Evolutionary conservation across 2,888 invertebrate species (phyloP).

Genomic region (Hypselothyrea guttata): DNA sequence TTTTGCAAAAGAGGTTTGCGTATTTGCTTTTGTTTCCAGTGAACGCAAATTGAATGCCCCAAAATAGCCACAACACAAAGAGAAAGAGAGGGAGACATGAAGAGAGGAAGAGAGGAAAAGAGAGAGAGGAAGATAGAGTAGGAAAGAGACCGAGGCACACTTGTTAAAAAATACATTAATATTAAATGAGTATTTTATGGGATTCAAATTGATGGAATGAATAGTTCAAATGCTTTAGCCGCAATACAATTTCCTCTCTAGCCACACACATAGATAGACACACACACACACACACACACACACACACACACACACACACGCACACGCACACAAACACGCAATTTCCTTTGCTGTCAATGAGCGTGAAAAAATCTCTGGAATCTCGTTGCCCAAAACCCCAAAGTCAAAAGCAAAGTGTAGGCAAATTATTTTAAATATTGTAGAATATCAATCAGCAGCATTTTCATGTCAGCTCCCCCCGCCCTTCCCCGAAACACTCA

Average conservation of each 20-base stretch:
- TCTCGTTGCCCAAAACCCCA: constrained; percentile 9
- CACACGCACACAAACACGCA: neutral
- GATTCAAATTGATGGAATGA: constrained; percentile 50
- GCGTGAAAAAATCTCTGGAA: constrained; percentile 47
- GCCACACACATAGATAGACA: constrained; percentile 2
- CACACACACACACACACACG: neutral
- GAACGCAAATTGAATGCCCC: constrained; percentile 19
- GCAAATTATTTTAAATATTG: constrained; percentile 46
- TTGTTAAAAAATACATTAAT: constrained; percentile 48
- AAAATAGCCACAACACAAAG: constrained; percentile 19
- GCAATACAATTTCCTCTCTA: constrained; percentile 30
- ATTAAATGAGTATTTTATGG: constrained; percentile 46
- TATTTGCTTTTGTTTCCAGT: constrained; percentile 17
- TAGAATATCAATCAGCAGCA: constrained; percentile 54
- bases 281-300: neutral
- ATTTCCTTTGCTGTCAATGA: constrained; percentile 37
- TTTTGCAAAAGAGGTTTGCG: neutral
- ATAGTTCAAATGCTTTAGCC: constrained; percentile 49
- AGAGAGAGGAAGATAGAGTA: neutral
- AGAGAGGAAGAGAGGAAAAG: neutral
- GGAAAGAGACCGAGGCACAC: constrained; percentile 7
- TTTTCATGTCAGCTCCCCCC: constrained; percentile 11
- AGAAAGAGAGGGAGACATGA: neutral
- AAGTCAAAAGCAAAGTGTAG: constrained; percentile 19
- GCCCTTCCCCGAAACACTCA: neutral